phyloP scores from a whole-genome alignment of 2,113 vertebrate species.

The Cynoglossus semilaevis region DNA sequence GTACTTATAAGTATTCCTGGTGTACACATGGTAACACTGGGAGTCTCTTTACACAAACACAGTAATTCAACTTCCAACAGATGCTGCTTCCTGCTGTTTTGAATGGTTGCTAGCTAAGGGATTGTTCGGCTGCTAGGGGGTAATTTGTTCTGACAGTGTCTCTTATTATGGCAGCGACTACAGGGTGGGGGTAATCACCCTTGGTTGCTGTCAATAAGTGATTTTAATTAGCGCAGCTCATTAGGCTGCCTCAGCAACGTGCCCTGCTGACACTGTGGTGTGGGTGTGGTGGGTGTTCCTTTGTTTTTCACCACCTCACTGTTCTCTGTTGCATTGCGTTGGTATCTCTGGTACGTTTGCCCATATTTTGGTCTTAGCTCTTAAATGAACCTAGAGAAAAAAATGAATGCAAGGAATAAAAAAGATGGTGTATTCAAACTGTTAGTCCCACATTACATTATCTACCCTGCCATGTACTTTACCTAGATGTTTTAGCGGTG shows the following conservation, averaged over 20 bases:
- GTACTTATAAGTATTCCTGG: constrained; percentile 22
- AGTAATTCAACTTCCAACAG: constrained; percentile 32
- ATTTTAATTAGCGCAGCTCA: constrained; percentile 80
- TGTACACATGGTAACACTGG: constrained; percentile 16
- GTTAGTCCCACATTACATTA: neutral
- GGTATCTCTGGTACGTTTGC: constrained; percentile 31
- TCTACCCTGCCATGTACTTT: neutral
- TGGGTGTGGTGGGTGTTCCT: constrained; percentile 20
- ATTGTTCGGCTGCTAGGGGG: constrained; percentile 48
- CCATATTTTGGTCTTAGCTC: constrained; percentile 23
- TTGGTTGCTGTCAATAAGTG: constrained; percentile 75
- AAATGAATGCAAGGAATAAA: no score
- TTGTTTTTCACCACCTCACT: constrained; percentile 37
- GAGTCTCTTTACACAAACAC: constrained; percentile 25
- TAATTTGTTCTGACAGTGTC: constrained; percentile 74
- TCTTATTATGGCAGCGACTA: constrained; percentile 66
- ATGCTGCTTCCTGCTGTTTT: constrained; percentile 16
- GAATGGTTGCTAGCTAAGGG: constrained; percentile 42
- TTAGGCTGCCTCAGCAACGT: constrained; percentile 66
- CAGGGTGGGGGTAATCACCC: constrained; percentile 71
- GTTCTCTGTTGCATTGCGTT: constrained; percentile 30
- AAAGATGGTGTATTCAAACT: neutral
- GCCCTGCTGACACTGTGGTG: constrained; percentile 61
- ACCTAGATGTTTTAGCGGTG: neutral
- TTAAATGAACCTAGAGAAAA: constrained; percentile 13